Percentiles rank a stretch among this genome's conserved stretches.
These are phyloP conservation scores for Zingel zingel DNA, from an alignment of 2,113 vertebrate genomes.

Conservation along the genomic window DNA sequence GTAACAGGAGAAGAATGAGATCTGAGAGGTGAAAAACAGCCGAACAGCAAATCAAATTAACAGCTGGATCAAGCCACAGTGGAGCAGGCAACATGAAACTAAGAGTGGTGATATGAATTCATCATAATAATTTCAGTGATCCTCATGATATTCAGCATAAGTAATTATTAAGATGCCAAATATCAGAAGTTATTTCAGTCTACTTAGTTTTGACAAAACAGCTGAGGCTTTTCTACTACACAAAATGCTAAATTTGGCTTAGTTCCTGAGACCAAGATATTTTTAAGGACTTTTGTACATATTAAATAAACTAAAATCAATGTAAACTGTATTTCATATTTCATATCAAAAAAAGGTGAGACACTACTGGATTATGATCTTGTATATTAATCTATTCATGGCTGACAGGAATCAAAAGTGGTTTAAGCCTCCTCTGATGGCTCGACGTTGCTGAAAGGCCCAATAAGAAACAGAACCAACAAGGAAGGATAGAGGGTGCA, in stretches of 20 bases:
- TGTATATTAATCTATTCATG: constrained; percentile 13
- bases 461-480: constrained; percentile 22
- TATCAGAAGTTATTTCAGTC: not conserved
- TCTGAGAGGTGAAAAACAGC: constrained; percentile 36
- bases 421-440: constrained; percentile 6
- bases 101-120: not conserved
- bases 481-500: constrained; percentile 34
- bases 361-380: not conserved
- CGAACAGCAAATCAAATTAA: constrained; percentile 44
- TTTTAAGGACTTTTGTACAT: constrained; percentile 12
- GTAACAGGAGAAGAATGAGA: constrained; percentile 46
- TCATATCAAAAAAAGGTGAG: constrained; percentile 14
- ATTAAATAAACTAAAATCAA: constrained; percentile 9
- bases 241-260: not conserved
- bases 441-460: not conserved
- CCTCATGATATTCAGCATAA: not conserved
- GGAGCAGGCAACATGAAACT: constrained; percentile 42
- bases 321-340: not conserved
- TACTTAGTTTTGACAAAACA: not conserved
- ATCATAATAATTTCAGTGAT: not conserved
- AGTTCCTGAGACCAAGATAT: not conserved
- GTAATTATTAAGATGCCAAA: not conserved
- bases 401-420: constrained; percentile 11
- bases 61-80: constrained; percentile 42
- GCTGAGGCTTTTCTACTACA: not conserved